Conservation (phyloP, 2,113 vertebrate species). For the Xiphophorus couchianus region DNA sequence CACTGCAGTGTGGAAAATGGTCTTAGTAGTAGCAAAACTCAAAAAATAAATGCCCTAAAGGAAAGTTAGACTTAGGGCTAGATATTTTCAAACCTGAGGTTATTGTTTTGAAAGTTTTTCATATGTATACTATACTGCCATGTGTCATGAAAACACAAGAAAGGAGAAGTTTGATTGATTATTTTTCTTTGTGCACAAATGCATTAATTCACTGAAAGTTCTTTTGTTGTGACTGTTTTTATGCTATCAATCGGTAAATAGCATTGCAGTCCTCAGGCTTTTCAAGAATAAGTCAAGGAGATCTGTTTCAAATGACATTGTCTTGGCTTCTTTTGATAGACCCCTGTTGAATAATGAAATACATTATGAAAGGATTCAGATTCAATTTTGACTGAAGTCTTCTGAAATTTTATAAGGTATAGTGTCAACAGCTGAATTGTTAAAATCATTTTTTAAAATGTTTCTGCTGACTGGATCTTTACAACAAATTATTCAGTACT, state of each 20-base stretch:
- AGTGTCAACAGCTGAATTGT: neutral
- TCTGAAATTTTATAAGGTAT: neutral
- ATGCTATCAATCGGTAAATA: neutral
- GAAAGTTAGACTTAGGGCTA: neutral
- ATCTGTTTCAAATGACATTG: neutral
- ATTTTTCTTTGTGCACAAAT: neutral
- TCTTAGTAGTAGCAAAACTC: neutral
- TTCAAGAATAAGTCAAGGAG: neutral
- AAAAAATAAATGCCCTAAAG: neutral
- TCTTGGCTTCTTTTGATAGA: neutral
- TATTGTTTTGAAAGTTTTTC: neutral
- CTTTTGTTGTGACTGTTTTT: neutral
- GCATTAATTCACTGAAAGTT: neutral
- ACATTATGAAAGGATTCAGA: neutral
- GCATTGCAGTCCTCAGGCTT: neutral
- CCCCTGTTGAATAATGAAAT: too few species aligned
- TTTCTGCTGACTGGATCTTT: neutral
- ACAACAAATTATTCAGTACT: neutral
- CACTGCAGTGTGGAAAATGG: conserved; percentile 18
- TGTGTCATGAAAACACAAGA: neutral
- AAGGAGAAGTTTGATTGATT: neutral
- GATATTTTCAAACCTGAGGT: neutral
- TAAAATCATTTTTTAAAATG: neutral
- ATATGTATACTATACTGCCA: neutral
- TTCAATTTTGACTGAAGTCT: neutral